Evolutionary conservation across 2,113 vertebrate genomes (phyloP), one percentile per base, ranked within the genome.

Genomic region (Podarcis raffonei): DNA sequence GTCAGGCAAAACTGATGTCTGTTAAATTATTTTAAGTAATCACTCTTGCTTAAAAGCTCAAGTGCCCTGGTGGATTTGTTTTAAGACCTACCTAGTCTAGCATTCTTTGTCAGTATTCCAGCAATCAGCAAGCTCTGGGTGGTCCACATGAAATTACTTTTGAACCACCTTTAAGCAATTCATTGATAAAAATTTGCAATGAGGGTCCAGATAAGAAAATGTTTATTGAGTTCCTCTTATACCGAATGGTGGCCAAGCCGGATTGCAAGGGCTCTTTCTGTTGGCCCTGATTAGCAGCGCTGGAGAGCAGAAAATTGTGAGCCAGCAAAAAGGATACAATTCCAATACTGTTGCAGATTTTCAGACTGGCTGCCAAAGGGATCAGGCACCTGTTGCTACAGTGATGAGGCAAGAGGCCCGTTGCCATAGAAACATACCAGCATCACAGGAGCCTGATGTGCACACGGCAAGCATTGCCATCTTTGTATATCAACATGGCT

Each of bases 361-460:
- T 92, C 84, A 83, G 92, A 86, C 16, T 78, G 71, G 59, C 68
- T 89, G 85, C 48, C 89, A 30, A 59, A 92, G 81, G 1, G 57
- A 89, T 93, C 78, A 85, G 86, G 92, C 90, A 91, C 79, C 74
- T 88, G 87, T 69, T 90, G 87, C 86, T 90, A 87, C 84, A 89
- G n/a, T 86, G 90, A 93, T 23, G 39, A 15, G 77, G 89, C 80
- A 91, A 86, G 92, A 90, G 35, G 79, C 78, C 59, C 82, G 95
- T 95, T 96, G 91, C 94, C 94, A 95, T 76, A 91, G 95, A 85
- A 96, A 96, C 94, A 89, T 82, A 83, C 8, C 57, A 92, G 82
- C 75, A 62, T 87, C 42, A 81, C 4, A 23, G 84, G 88, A 90
- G 20, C 9, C 81, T 90, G 66, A 71, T 77, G 57, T 82, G 83